These are phyloP conservation scores for Clavelina lepadiformis DNA, from an alignment of 23 tunicate genomes.

Conservation along the genomic window DNA sequence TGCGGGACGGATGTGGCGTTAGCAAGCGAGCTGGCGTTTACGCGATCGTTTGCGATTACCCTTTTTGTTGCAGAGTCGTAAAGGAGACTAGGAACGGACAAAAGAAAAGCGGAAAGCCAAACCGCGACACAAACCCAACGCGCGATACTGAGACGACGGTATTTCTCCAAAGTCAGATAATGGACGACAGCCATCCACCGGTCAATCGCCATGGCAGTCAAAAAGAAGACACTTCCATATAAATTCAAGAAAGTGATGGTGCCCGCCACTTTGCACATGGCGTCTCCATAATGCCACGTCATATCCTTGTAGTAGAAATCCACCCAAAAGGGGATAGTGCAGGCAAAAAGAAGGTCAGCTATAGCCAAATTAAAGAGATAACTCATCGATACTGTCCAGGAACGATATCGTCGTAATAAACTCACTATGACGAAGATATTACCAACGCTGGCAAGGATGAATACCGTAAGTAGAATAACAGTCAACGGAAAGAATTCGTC, in stretches of 20 bases:
- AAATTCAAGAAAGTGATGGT: conserved; percentile 43
- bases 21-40: background rate
- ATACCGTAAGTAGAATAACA: conserved; percentile 36
- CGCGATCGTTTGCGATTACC: background rate
- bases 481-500: no score
- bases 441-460: conserved; percentile 58
- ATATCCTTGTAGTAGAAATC: conserved; percentile 36
- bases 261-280: conserved; percentile 55
- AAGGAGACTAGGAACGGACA: conserved; percentile 49
- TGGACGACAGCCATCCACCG: conserved; percentile 79
- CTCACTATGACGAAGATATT: conserved; percentile 54
- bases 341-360: conserved; percentile 61
- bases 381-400: conserved; percentile 64
- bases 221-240: conserved; percentile 74
- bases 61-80: no score
- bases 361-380: conserved; percentile 75
- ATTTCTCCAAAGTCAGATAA: conserved; percentile 36
- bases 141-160: conserved; percentile 29
- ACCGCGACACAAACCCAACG: conserved; percentile 51
- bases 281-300: conserved; percentile 59
- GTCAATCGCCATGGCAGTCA: conserved; percentile 83
- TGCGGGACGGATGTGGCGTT: no score
- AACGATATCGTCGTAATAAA: conserved; percentile 35
- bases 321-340: conserved; percentile 70
- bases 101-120: conserved; percentile 41